These are phyloP conservation scores for Hirundichthys speculiger DNA, from an alignment of 2,113 vertebrate genomes.

Conservation along the genomic window DNA sequence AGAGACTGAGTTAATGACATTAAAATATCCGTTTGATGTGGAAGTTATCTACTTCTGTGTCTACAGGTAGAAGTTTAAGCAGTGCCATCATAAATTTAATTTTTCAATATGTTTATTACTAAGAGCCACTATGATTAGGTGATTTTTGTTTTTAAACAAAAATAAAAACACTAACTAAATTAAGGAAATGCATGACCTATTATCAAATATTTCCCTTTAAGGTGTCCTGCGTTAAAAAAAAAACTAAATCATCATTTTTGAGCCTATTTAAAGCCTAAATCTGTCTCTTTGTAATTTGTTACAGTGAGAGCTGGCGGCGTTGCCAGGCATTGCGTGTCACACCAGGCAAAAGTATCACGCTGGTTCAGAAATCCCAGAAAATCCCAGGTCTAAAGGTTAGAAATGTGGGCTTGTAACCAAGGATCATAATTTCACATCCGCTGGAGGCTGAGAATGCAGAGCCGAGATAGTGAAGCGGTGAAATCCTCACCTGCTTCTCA, in stretches of 20 bases:
- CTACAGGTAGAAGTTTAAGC: too few species aligned
- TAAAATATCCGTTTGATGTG: background rate
- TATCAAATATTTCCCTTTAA: too few species aligned
- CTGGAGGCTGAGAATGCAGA: constrained; percentile 36
- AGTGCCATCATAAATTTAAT: too few species aligned
- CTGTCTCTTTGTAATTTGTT: constrained; percentile 35
- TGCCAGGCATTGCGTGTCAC: constrained; percentile 32
- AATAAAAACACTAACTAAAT: too few species aligned
- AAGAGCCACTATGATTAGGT: too few species aligned
- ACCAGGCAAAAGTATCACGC: constrained; percentile 35
- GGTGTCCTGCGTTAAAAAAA: background rate
- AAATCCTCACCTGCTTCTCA: constrained; percentile 28
- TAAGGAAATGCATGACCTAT: too few species aligned
- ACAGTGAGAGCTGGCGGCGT: constrained; percentile 26
- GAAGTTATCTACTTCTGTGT: too few species aligned
- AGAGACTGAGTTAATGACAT: too few species aligned
- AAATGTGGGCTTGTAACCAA: constrained; percentile 36
- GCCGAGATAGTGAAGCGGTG: constrained; percentile 22
- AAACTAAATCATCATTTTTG: background rate
- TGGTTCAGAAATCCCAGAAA: constrained; percentile 51
- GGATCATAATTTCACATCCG: constrained; percentile 31
- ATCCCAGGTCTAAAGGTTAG: constrained; percentile 51
- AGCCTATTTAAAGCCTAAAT: constrained; percentile 15
- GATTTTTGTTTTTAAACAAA: too few species aligned
- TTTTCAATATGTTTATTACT: too few species aligned